A percentile compares a stretch with the other conserved stretches of the same genome.
These are phyloP conservation scores for Drosophila melanogaster DNA, from an alignment of 1,140 invertebrate genomes.

Conservation along the genomic window DNA sequence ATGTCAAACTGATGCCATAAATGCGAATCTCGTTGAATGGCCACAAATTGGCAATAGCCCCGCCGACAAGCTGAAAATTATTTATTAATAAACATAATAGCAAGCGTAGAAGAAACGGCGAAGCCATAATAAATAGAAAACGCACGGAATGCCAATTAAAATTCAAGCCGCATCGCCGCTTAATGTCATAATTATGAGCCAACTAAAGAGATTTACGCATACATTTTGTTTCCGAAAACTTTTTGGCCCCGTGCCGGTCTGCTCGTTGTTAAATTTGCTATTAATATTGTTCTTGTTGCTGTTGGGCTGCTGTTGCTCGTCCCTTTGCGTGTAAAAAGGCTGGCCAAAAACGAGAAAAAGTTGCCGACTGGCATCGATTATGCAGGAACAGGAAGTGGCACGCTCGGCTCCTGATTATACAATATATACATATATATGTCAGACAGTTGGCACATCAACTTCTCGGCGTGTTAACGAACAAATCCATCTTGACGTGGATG, in stretches of 20 bases:
- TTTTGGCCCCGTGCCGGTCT: slow-evolving; percentile 46
- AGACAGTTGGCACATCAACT: slow-evolving; percentile 64
- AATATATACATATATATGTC: slow-evolving; percentile 8
- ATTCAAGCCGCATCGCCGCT: slow-evolving; percentile 78
- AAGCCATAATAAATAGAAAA: slow-evolving; percentile 30
- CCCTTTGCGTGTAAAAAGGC: slow-evolving; percentile 52
- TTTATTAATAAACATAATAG: slow-evolving; percentile 78
- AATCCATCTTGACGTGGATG: slow-evolving; percentile 34
- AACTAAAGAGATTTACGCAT: slow-evolving; percentile 80
- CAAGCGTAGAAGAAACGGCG: slow-evolving; percentile 33
- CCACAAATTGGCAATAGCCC: slow-evolving; percentile 54
- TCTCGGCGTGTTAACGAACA: slow-evolving; percentile 60
- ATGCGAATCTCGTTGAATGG: slow-evolving; percentile 54
- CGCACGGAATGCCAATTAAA: slow-evolving; percentile 72
- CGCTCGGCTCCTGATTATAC: slow-evolving; percentile 24
- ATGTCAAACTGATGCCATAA: slow-evolving; percentile 60
- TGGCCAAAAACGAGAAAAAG: slow-evolving; percentile 27
- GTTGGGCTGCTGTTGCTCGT: slow-evolving; percentile 7
- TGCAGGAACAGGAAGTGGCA: slow-evolving; percentile 51
- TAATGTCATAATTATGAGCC: slow-evolving; percentile 83
- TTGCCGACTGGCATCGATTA: slow-evolving; percentile 67
- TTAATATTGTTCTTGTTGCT: slow-evolving; percentile 13
- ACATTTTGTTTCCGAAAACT: slow-evolving; percentile 77
- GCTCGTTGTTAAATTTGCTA: slow-evolving; percentile 42
- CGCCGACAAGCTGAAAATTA: slow-evolving; percentile 52